phyloP scores from a whole-genome alignment of 2,797 vertebrate genomes.

The Pangasius djambal region DNA sequence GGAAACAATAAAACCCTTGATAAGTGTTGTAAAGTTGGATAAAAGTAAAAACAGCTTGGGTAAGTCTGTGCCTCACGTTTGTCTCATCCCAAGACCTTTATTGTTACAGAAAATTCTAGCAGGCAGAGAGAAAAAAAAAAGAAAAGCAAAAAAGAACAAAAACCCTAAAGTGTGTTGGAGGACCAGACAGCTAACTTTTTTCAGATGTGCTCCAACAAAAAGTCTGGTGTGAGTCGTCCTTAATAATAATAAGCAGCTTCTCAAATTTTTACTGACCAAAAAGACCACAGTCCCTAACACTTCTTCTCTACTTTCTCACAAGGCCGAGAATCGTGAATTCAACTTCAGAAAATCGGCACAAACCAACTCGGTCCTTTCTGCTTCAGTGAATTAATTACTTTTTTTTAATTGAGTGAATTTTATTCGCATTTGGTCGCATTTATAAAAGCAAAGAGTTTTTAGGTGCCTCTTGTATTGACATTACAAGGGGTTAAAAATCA shows the following conservation, averaged over 20 bases:
- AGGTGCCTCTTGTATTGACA: neutral
- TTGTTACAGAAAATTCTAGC: neutral
- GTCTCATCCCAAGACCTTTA: neutral
- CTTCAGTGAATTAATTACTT: neutral
- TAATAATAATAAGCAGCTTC: neutral
- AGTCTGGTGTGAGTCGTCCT: neutral
- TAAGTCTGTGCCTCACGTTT: neutral
- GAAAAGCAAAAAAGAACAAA: neutral
- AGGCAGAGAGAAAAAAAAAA: neutral
- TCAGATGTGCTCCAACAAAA: neutral
- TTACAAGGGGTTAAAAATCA: neutral
- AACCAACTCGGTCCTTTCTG: neutral
- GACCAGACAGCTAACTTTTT: neutral
- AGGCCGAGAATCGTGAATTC: neutral
- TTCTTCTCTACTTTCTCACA: neutral
- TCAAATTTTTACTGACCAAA: neutral
- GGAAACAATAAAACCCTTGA: neutral
- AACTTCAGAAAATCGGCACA: neutral
- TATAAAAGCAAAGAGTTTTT: neutral
- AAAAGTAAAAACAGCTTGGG: neutral
- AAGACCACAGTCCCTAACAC: neutral
- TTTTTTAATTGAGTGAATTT: neutral
- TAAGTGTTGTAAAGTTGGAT: neutral
- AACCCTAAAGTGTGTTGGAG: neutral
- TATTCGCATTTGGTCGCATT: neutral